A percentile compares a stretch with the other conserved stretches of the same genome.
phyloP scores from a whole-genome alignment of 2,888 invertebrate species.

The Hymenopus coronatus region DNA sequence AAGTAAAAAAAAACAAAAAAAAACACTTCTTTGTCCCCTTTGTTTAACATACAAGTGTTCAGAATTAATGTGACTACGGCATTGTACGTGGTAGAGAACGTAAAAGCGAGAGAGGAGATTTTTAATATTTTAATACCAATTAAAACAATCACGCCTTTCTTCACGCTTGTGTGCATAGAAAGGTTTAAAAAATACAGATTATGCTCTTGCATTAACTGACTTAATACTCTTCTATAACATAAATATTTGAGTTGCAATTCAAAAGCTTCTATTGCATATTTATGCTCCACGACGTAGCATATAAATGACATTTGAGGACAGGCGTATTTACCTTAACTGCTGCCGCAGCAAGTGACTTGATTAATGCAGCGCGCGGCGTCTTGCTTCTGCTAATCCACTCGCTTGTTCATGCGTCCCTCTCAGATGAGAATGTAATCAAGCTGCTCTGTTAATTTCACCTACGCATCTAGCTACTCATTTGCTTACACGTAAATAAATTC shows the following conservation, averaged over 20 bases:
- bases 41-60: too few species aligned
- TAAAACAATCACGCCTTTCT: too few species aligned
- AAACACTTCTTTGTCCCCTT: too few species aligned
- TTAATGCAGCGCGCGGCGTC: background rate
- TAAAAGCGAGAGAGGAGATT: too few species aligned
- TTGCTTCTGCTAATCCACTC: background rate
- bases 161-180: too few species aligned
- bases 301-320: background rate
- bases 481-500: background rate
- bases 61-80: too few species aligned
- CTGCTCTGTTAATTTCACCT: background rate
- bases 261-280: background rate
- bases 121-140: too few species aligned
- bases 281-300: background rate
- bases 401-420: background rate
- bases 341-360: background rate
- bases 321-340: background rate
- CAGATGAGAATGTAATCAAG: background rate
- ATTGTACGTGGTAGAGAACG: too few species aligned
- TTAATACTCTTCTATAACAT: background rate
- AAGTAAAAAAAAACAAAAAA: too few species aligned
- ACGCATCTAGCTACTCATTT: background rate
- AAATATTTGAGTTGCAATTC: background rate
- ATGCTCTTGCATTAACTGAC: too few species aligned
- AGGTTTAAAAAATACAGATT: too few species aligned